A percentile compares a stretch with the other conserved stretches of the same genome.
phyloP scores from a whole-genome alignment of 2,888 invertebrate genomes.

The Drosophila trichaetosa region DNA sequence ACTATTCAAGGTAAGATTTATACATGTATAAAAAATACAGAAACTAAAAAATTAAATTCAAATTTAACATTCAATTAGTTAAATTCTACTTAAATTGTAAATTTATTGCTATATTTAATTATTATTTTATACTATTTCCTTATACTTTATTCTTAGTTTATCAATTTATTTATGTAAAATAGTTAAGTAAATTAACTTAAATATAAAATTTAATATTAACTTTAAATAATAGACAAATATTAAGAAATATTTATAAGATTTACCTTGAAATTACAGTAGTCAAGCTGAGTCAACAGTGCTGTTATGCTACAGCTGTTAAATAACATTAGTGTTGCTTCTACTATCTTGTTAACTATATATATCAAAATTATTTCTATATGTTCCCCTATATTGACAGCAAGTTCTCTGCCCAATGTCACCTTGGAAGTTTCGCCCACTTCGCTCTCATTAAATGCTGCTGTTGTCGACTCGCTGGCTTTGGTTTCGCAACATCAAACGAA shows the following conservation, averaged over 20 bases:
- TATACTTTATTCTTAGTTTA: background rate
- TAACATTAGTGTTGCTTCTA: background rate
- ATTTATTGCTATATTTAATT: background rate
- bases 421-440: conserved; percentile 22
- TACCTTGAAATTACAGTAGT: background rate
- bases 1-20: conserved; percentile 49
- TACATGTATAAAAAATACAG: background rate
- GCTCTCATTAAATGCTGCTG: conserved; percentile 36
- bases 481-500: conserved; percentile 32
- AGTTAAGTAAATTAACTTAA: background rate
- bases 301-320: background rate
- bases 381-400: conserved; percentile 40
- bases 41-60: background rate
- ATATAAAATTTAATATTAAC: background rate
- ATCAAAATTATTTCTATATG: background rate
- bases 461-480: conserved; percentile 38
- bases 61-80: background rate
- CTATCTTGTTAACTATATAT: background rate
- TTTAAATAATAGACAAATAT: background rate
- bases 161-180: background rate
- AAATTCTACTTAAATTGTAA: background rate
- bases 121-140: background rate
- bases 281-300: background rate
- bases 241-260: background rate
- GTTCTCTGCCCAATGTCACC: conserved; percentile 52